Percentiles rank a stretch among this genome's conserved stretches.
Conservation (phyloP, 2,888 invertebrate species). For the Steinernema hermaphroditum region DNA sequence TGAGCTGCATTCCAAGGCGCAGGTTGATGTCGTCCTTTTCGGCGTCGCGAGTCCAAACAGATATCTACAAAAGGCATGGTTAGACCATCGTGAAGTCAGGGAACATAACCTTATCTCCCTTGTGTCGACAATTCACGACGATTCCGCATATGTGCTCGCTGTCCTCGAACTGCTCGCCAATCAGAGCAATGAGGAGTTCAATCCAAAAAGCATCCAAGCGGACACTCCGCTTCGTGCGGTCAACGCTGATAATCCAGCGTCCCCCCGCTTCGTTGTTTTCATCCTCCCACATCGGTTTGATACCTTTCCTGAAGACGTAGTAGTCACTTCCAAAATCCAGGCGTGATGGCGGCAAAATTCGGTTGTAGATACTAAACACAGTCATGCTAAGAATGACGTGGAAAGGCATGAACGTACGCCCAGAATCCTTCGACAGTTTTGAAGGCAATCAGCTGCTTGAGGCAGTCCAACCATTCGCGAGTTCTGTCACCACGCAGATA, state of each 20-base stretch:
- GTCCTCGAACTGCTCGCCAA: conserved; percentile 66
- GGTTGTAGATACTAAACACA: not conserved
- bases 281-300: conserved; percentile 29
- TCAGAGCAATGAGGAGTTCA: conserved; percentile 70
- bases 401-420: not conserved
- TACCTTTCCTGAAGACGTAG: conserved; percentile 6
- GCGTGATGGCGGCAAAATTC: not conserved
- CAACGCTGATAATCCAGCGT: not conserved
- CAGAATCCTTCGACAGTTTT: conserved; percentile 15
- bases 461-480: too few species aligned
- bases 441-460: not conserved
- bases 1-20: conserved; percentile 28
- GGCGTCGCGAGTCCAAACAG: conserved; percentile 86
- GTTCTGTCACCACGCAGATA: too few species aligned
- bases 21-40: conserved; percentile 72
- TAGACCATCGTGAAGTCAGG: not conserved
- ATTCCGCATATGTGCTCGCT: conserved; percentile 92
- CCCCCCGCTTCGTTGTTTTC: not conserved
- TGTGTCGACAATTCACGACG: conserved; percentile 86
- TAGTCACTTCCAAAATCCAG: not conserved
- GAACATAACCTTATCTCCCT: conserved; percentile 83
- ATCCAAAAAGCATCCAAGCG: conserved; percentile 41
- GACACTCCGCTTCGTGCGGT: conserved; percentile 13
- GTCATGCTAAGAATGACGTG: not conserved
- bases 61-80: conserved; percentile 69